Evolutionary conservation across 2,888 invertebrate species (phyloP).

Genomic region (Heteropelma amictum): DNA sequence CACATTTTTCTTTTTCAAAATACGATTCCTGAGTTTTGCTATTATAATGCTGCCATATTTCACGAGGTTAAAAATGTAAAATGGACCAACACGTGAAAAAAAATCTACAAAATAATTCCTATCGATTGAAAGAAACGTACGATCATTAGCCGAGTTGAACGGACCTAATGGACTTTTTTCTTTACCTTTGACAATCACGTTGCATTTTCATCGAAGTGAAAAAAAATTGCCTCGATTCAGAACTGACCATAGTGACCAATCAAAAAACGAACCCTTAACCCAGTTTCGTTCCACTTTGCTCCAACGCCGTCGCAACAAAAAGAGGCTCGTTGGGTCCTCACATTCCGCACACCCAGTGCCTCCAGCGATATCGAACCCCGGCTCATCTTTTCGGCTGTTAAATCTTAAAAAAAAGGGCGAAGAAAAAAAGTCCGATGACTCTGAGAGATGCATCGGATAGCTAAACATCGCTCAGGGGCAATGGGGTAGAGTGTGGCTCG

Average conservation of each 20-base stretch:
- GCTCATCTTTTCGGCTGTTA: conserved; percentile 42
- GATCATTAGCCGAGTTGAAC: too few relatives aligned
- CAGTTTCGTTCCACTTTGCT: conserved; percentile 23
- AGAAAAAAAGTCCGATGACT: conserved; percentile 43
- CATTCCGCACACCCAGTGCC: conserved; percentile 2
- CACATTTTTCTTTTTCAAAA: neutral
- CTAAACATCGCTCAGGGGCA: conserved; percentile 58
- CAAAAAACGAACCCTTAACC: conserved; percentile 1
- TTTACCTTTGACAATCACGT: too few relatives aligned
- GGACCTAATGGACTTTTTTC: too few relatives aligned
- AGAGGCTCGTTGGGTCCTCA: neutral
- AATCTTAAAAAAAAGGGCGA: conserved; percentile 25
- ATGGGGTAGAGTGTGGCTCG: conserved; percentile 23
- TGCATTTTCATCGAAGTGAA: too few relatives aligned
- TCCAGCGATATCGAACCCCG: neutral
- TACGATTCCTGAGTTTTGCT: too few relatives aligned
- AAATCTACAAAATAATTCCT: too few relatives aligned
- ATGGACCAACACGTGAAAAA: too few relatives aligned
- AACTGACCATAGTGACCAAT: too few relatives aligned
- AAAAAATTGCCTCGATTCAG: too few relatives aligned
- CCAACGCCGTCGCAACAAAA: neutral
- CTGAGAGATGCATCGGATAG: conserved; percentile 50
- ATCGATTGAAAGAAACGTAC: too few relatives aligned
- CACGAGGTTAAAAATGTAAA: too few relatives aligned
- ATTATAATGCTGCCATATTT: too few relatives aligned